Evolutionary conservation across 2,888 invertebrate genomes (phyloP), one percentile per base, ranked within the genome.

Genomic region (Azorinus chamasolen): DNA sequence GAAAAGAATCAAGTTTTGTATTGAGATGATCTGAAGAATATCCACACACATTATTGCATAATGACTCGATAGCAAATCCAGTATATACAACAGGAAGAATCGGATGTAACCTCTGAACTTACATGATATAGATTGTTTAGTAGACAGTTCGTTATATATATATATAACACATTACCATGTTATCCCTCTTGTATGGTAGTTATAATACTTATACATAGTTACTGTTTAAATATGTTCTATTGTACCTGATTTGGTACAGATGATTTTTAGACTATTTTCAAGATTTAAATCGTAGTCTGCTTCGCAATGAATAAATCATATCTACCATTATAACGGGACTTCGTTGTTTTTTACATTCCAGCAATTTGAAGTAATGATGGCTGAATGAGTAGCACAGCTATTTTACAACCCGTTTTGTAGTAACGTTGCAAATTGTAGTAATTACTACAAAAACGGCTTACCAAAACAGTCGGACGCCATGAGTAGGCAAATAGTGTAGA

Each of bases 221-320:
- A 73, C 61, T 66, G 73, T 62, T 66, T 22, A 54, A 54, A 69
- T 43, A 55, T 53, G 59, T 57, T 64, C 48, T 66, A 68, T 58
- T 62, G 68, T 77, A 71, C 53, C 68, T 54, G 61, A 74, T 74
- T 75, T 79, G 75, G 68, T 79, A 71, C 62, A 41, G 57, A 54
- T 66, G 27, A 61, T n/a, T 76, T 81, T 81, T 81, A 81, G 81
- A 81, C 71, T 81, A 79, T 78, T 81, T 81, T 81, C 74, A 77
- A 78, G 64, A 64, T 74, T 58, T 68, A 78, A 71, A 57, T 66
- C 64, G 81, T 81, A 81, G 81, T 81, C 71, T 72, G 81, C 81
- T 81, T 81, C 65, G 75, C 75, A 73, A 81, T 78, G 77, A 81
- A 78, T 81, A 77, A 81, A 81, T 76, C 76, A 74, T 81, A 81